phyloP scores from a whole-genome alignment of 23 tunicate species.

The Diplosoma virens region DNA sequence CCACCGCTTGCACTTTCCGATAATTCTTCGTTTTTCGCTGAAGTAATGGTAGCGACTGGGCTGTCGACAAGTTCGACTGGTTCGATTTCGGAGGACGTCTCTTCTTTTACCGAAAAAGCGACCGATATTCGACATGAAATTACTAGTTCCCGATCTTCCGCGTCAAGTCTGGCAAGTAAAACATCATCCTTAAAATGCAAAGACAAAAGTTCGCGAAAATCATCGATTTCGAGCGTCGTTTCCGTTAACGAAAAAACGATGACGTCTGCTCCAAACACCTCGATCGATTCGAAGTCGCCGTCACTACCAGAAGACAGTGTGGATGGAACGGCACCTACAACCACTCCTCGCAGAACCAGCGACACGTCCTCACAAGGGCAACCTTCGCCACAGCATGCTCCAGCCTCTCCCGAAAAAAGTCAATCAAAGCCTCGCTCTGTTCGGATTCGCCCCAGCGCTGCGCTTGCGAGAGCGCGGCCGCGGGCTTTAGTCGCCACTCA shows the following conservation, averaged over 20 bases:
- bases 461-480: constrained; percentile 51
- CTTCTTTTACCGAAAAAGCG: neutral
- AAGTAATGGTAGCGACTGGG: constrained; percentile 46
- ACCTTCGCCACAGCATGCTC: neutral
- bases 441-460: constrained; percentile 31
- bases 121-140: neutral
- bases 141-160: constrained; percentile 44
- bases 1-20: neutral
- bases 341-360: constrained; percentile 9
- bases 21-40: constrained; percentile 33
- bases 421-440: neutral
- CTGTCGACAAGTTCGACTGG: neutral
- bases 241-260: neutral
- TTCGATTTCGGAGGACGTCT: neutral
- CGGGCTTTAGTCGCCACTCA: constrained; percentile 8
- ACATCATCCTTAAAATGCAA: constrained; percentile 18
- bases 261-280: neutral
- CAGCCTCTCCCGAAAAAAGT: neutral
- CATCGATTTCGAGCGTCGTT: constrained; percentile 14
- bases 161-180: constrained; percentile 33
- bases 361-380: neutral
- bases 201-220: constrained; percentile 19
- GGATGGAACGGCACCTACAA: neutral
- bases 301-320: neutral
- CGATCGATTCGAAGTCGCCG: neutral